Evolutionary conservation across 2,797 vertebrate species (phyloP).

Genomic region (Muscicapa striata): DNA sequence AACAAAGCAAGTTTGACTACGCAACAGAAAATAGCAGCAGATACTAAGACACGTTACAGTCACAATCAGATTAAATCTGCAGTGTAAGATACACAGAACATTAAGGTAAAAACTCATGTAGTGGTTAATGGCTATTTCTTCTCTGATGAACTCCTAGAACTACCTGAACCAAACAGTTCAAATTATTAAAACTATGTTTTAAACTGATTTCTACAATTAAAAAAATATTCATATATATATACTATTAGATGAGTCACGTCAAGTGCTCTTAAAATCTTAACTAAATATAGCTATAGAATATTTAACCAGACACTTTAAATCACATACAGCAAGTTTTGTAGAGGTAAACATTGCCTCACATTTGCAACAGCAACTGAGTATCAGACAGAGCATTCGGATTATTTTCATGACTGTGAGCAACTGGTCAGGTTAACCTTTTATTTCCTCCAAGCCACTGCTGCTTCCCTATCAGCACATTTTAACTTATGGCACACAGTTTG

Average conservation of each 20-base stretch:
- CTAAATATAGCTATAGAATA: constrained; percentile 57
- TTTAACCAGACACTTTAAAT: constrained; percentile 37
- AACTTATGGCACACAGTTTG: neutral
- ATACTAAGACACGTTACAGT: constrained; percentile 1
- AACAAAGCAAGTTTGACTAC: neutral
- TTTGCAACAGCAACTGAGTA: constrained; percentile 48
- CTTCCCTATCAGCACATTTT: neutral
- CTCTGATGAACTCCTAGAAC: constrained; percentile 4
- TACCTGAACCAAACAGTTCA: neutral
- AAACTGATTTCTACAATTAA: constrained; percentile 40
- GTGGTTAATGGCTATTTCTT: constrained; percentile 28
- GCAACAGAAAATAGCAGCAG: constrained; percentile 46
- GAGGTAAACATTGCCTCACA: constrained; percentile 61
- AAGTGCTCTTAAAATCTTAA: constrained; percentile 53
- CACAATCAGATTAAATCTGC: constrained; percentile 30
- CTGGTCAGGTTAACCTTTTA: neutral
- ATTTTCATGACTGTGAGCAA: neutral
- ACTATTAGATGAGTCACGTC: constrained; percentile 34
- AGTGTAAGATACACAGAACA: constrained; percentile 1
- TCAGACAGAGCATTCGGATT: neutral
- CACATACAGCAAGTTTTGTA: constrained; percentile 57
- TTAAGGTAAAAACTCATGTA: constrained; percentile 33
- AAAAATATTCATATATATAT: constrained; percentile 50
- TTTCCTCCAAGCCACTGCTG: constrained; percentile 1
- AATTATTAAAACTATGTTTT: constrained; percentile 35